Percentiles rank a stretch among this genome's conserved stretches.
Conservation (phyloP, 2,113 vertebrate species). For the Lepisosteus osseus region DNA sequence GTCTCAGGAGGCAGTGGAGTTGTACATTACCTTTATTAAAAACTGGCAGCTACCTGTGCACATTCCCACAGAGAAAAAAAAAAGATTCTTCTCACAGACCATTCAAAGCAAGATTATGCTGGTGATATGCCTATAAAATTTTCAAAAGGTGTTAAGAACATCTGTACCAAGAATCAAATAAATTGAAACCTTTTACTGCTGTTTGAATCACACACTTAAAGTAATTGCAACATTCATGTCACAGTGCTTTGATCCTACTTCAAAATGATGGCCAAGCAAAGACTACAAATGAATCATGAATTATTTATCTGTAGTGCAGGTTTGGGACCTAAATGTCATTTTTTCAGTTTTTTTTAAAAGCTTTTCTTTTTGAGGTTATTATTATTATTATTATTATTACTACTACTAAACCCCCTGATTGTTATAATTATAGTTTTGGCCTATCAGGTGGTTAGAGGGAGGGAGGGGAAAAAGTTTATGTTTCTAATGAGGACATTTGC, state of each 20-base stretch:
- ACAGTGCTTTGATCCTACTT: slow-evolving; percentile 6
- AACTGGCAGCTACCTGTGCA: not conserved
- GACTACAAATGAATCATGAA: slow-evolving; percentile 8
- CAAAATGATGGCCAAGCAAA: slow-evolving; percentile 4
- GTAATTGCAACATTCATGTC: slow-evolving; percentile 13
- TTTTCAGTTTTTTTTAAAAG: not conserved
- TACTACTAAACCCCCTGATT: too few species aligned
- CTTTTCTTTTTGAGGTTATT: not conserved
- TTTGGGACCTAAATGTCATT: slow-evolving; percentile 4
- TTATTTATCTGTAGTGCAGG: not conserved
- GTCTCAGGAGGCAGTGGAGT: too few species aligned
- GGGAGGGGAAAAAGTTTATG: not conserved
- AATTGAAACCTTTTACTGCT: not conserved
- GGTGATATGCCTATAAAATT: not conserved
- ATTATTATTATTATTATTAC: not conserved
- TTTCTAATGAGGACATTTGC: not conserved
- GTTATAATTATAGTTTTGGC: not conserved
- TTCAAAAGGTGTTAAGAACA: not conserved
- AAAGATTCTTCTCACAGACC: too few species aligned
- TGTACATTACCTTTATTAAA: too few species aligned
- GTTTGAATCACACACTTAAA: slow-evolving; percentile 1
- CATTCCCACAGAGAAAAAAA: not conserved
- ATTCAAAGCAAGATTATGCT: not conserved
- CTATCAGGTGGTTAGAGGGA: too few species aligned
- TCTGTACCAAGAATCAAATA: not conserved